phyloP scores from a whole-genome alignment of 2,888 invertebrate genomes.

The Xestia xanthographa region DNA sequence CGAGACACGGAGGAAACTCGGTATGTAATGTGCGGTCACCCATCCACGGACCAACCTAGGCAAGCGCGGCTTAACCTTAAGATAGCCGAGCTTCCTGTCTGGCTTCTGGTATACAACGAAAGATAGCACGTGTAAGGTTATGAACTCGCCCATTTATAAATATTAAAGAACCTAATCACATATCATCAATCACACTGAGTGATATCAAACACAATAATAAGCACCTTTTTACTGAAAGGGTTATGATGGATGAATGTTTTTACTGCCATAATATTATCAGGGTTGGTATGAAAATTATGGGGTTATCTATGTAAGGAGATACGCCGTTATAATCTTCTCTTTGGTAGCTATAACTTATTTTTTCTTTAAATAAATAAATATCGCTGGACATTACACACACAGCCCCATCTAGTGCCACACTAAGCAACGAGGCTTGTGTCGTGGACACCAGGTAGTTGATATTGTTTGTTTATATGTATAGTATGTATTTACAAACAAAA shows the following conservation, averaged over 20 bases:
- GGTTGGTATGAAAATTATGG: conserved; percentile 26
- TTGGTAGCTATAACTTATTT: neutral
- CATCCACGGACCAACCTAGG: no score
- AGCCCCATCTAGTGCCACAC: no score
- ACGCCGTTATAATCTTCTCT: neutral
- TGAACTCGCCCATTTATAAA: conserved; percentile 29
- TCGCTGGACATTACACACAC: no score
- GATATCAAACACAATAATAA: conserved; percentile 53
- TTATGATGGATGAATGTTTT: conserved; percentile 50
- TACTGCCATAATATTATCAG: conserved; percentile 32
- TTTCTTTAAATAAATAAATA: no score
- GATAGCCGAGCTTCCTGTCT: no score
- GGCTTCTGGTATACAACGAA: neutral
- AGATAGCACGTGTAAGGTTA: neutral
- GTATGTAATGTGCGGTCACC: no score
- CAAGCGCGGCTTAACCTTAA: no score
- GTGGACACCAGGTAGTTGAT: no score
- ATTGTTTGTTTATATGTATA: no score
- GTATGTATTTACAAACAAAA: no score
- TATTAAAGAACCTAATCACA: conserved; percentile 48
- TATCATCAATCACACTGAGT: conserved; percentile 48
- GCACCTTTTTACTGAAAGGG: conserved; percentile 51
- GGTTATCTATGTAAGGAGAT: neutral
- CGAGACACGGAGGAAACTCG: no score
- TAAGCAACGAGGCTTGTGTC: no score